Base-by-base conservation (phyloP, 2,888 invertebrate genomes). In the Acleris cristana region DNA sequence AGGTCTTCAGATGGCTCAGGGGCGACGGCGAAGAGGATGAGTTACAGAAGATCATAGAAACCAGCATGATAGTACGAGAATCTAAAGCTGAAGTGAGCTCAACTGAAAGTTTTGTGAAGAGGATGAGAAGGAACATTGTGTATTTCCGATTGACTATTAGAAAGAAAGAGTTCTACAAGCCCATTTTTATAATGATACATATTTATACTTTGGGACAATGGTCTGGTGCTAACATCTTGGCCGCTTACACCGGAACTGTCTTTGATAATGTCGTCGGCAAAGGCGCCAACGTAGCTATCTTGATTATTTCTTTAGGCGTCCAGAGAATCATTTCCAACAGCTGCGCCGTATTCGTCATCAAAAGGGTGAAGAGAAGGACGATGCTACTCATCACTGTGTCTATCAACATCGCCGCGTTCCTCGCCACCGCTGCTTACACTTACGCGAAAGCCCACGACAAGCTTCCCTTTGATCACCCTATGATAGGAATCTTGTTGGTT, bases 1-100 rank as follows among this genome's bases (percentile, higher is more conserved):
- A 83, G 44, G 87, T 94, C 0, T 94, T 94, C 26, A 84, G 89
- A 23, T 94, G 93, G 88, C 87, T 94, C 51, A 85, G 95, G 71
- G 94, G 94, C 40, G 76, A 82, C 8, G 80, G 81, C 0, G 83
- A 84, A 69, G 83, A 85, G 48, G 92, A 92, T 2, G 87, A 88
- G 73, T 69, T 88, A 16, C 77, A 82, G 8, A 79, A 78, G 59
- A 83, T 89, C 82, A 83, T 89, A 23, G 83, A 71, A 75, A 84
- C 73, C 66, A 86, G 75, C 77, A 84, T 76, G 14, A 72, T 81
- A n/a, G 71, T 80, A 0, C 65, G 77, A 72, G 81, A 84, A 70
- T 77, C 80, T 3, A 84, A 82, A 72, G 72, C 76, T 0, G 76
- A 79, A 12, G 72, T 70, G 2, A 69, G 74, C 51, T 23, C 73